Conservation (phyloP, 2,797 vertebrate genomes). For the Philypnodon macrostomus region DNA sequence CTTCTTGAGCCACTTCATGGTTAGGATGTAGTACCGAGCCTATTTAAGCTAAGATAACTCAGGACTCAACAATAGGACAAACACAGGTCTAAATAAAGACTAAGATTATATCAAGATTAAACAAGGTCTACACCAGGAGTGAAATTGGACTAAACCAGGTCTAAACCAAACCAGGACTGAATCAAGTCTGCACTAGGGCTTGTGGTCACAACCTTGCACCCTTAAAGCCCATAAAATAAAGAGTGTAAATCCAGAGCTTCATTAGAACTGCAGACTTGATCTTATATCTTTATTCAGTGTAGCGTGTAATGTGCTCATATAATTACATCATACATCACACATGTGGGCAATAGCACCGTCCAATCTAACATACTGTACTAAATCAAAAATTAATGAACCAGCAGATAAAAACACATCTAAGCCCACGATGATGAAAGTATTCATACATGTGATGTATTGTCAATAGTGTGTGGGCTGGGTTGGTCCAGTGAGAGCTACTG, state of each 20-base stretch:
- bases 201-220: too few species aligned
- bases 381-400: slow-evolving; percentile 18
- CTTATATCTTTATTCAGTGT: slow-evolving; percentile 18
- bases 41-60: too few species aligned
- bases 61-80: too few species aligned
- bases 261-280: slow-evolving; percentile 22
- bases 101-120: too few species aligned
- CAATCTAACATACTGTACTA: slow-evolving; percentile 17
- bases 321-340: slow-evolving; percentile 33
- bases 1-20: too few species aligned
- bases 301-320: slow-evolving; percentile 11
- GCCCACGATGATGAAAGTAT: slow-evolving; percentile 8
- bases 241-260: slow-evolving; percentile 25
- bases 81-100: too few species aligned
- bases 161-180: too few species aligned
- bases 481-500: neutral
- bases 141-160: too few species aligned
- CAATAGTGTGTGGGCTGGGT: neutral
- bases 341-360: slow-evolving; percentile 10
- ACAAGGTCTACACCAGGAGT: too few species aligned
- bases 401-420: slow-evolving; percentile 13
- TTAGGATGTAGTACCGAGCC: too few species aligned
- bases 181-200: too few species aligned
- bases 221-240: too few species aligned
- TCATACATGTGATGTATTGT: slow-evolving; percentile 12